Percentiles rank a stretch among this genome's conserved stretches.
Conservation (phyloP, 2,888 invertebrate genomes). For the Apeira syringaria region DNA sequence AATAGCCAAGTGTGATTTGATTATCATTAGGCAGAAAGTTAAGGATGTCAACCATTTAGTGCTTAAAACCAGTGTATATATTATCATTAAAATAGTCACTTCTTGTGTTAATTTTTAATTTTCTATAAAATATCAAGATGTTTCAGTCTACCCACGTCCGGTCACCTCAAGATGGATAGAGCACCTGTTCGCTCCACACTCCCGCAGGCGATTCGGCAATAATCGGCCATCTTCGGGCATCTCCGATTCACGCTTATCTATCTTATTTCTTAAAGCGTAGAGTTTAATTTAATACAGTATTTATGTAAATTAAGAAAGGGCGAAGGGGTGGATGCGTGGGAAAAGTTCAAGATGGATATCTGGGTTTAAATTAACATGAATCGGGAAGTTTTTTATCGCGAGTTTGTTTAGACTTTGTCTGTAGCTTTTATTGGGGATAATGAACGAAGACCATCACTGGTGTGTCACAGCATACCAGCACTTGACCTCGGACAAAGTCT, state of each 20-base stretch:
- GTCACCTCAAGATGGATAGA: constrained; percentile 49
- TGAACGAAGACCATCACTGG: too few relatives aligned
- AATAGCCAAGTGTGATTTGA: too few relatives aligned
- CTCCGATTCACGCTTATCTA: constrained; percentile 18
- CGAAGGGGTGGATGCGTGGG: constrained; percentile 32
- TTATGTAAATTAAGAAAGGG: constrained; percentile 25
- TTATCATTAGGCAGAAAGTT: too few relatives aligned
- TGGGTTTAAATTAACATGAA: constrained; percentile 29
- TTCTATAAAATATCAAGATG: constrained; percentile 51
- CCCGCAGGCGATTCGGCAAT: constrained; percentile 36
- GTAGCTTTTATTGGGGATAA: too few relatives aligned
- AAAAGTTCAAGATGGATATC: constrained; percentile 29
- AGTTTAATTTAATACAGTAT: constrained; percentile 10
- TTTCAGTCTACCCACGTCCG: constrained; percentile 38
- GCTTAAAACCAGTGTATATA: too few relatives aligned
- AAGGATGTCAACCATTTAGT: too few relatives aligned
- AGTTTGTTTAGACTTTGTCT: not conserved
- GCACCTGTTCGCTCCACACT: constrained; percentile 65
- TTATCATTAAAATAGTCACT: too few relatives aligned
- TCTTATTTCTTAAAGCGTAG: not conserved
- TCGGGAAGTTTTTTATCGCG: constrained; percentile 9
- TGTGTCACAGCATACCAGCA: too few relatives aligned
- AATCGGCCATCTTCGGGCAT: constrained; percentile 26
- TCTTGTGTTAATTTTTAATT: too few relatives aligned
- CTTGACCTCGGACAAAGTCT: too few relatives aligned